Conservation (phyloP, 2,113 vertebrate species). For the Butorides virescens region DNA sequence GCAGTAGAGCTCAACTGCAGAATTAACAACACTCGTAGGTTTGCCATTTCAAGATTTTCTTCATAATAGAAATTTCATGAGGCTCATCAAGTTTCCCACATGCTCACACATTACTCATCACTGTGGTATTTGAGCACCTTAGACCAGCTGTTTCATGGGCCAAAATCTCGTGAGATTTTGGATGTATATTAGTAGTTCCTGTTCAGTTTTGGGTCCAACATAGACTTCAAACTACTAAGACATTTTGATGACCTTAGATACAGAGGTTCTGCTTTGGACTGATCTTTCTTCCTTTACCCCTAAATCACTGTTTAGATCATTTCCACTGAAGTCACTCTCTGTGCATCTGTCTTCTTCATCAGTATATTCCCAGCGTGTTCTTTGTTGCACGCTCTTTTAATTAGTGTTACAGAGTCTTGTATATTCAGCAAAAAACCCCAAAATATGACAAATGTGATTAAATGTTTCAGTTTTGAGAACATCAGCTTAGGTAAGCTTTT, state of each 20-base stretch:
- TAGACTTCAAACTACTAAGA: neutral
- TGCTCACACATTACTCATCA: neutral
- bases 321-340: slow-evolving; percentile 51
- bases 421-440: slow-evolving; percentile 80
- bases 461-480: slow-evolving; percentile 85
- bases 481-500: slow-evolving; percentile 88
- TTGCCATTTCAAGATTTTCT: neutral
- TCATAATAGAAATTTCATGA: neutral
- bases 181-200: neutral
- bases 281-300: slow-evolving; percentile 22
- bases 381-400: slow-evolving; percentile 87
- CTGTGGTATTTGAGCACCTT: slow-evolving; percentile 14
- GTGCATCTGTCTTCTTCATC: slow-evolving; percentile 59
- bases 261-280: neutral
- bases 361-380: slow-evolving; percentile 50
- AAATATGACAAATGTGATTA: slow-evolving; percentile 90
- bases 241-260: neutral
- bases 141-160: neutral
- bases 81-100: neutral
- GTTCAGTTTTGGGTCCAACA: neutral
- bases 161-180: slow-evolving; percentile 13
- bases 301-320: slow-evolving; percentile 33
- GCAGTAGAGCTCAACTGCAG: neutral
- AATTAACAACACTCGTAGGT: neutral
- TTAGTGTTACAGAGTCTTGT: slow-evolving; percentile 86